These are phyloP conservation scores for Eristalis tenax DNA, from an alignment of 2,888 invertebrate genomes.

Conservation along the genomic window DNA sequence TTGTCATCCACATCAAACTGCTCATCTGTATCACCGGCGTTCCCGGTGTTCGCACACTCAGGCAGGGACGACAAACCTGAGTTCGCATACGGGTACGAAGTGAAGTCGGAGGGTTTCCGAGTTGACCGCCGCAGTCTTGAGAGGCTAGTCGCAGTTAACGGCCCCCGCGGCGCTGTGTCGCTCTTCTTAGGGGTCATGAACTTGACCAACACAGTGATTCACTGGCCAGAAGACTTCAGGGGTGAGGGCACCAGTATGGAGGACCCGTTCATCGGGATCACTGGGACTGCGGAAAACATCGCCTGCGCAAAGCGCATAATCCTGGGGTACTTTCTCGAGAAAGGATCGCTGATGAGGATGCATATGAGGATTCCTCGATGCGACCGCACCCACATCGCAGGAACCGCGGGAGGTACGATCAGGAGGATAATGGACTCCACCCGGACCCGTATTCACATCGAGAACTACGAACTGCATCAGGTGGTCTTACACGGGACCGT, in stretches of 20 bases:
- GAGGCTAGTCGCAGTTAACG: conserved; percentile 87
- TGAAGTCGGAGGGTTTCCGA: conserved; percentile 90
- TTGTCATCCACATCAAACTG: neutral
- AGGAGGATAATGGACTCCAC: conserved; percentile 95
- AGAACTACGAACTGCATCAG: conserved; percentile 99
- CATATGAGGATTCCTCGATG: conserved; percentile 99
- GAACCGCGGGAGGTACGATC: conserved; percentile 82
- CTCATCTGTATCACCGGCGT: too few species aligned
- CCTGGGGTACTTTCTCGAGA: conserved; percentile 92
- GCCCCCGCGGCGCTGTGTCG: conserved; percentile 79
- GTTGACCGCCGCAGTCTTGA: conserved; percentile 96
- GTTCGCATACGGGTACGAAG: neutral
- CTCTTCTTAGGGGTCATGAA: neutral
- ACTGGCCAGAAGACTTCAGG: conserved; percentile 82
- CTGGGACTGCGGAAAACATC: conserved; percentile 91
- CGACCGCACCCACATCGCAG: conserved; percentile 95
- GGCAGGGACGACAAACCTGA: too few species aligned
- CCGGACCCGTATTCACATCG: conserved; percentile 98
- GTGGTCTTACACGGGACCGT: conserved; percentile 97
- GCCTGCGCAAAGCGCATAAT: conserved; percentile 92
- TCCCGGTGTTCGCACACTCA: too few species aligned
- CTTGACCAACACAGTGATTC: neutral
- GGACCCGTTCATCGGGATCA: conserved; percentile 96
- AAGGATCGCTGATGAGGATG: conserved; percentile 97
- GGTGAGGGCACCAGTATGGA: conserved; percentile 94